Evolutionary conservation across 1,140 invertebrate genomes (phyloP), one percentile per base, ranked within the genome.

Genomic region (Prorops nasuta): DNA sequence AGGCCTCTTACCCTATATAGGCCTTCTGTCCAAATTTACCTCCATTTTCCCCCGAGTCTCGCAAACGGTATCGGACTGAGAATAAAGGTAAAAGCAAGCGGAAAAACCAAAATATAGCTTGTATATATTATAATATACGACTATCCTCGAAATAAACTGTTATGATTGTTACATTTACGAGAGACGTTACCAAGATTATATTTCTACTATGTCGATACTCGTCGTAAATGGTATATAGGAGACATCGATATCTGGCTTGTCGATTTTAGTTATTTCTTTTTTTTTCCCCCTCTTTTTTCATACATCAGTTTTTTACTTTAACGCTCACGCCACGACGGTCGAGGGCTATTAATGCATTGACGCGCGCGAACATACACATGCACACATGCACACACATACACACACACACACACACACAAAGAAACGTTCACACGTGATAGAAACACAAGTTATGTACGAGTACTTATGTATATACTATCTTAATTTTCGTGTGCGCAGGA

Each of bases 161-260:
- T 74, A 71, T 58, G 67, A 69, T 69, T 72, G 67, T 73, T 74
- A 67, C 59, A 66, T 67, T 69, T 72, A 63, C 64, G 56, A 67
- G 66, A 59, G 60, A 66, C 60, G 66, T 72, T 73, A 71, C 64
- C 65, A 65, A 71, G 70, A 66, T 72, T 70, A 72, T 71, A 72
- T 70, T 72, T 70, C 63, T 71, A 64, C 54, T 52, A 56, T 60
- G 62, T 63, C 64, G 54, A 62, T 67, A 60, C 56, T 64, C 50
- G 51, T 57, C 44, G 28, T 58, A 64, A 6, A 28, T 6, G 41
- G 20, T 20, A 9, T 57, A 49, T 54, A 22, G 58, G 21, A 31
- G 22, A 45, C 21, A 46, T 53, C 56, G 54, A 48, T 12, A 22
- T 36, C 14, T 8, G 21, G 24, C 14, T 42, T 28, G 14, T 16